These are phyloP conservation scores for Thereva unica DNA, from an alignment of 2,888 invertebrate species.

Conservation along the genomic window DNA sequence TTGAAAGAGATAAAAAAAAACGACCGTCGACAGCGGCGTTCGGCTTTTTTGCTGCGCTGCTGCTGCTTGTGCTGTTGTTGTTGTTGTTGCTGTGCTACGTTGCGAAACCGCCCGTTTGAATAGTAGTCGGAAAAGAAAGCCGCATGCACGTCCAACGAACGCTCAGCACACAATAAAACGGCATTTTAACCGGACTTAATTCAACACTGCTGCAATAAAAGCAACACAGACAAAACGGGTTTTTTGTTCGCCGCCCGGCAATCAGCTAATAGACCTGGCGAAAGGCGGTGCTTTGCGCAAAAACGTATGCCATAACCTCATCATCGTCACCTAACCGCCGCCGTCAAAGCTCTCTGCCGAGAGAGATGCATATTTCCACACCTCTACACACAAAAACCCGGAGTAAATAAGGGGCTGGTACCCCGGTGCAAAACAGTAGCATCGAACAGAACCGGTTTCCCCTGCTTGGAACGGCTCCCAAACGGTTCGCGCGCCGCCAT, in stretches of 20 bases:
- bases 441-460: no score
- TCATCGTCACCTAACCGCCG: constrained; percentile 17
- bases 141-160: constrained; percentile 41
- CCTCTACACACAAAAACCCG: no score
- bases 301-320: constrained; percentile 26
- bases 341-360: constrained; percentile 2
- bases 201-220: constrained; percentile 34
- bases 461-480: no score
- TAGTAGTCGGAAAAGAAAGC: constrained; percentile 21
- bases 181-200: constrained; percentile 34
- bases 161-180: constrained; percentile 43
- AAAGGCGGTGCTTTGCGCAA: constrained; percentile 19
- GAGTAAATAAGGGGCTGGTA: no score
- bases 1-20: constrained; percentile 25
- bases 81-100: constrained; percentile 1
- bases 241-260: constrained; percentile 3
- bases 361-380: not conserved
- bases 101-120: constrained; percentile 8
- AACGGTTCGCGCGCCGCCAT: no score
- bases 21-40: constrained; percentile 3
- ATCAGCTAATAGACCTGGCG: constrained; percentile 13
- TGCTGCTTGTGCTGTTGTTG: not conserved
- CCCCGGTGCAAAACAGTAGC: no score
- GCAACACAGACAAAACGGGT: constrained; percentile 22
- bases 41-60: not conserved